These are phyloP conservation scores for Xenopus petersii DNA, from an alignment of 2,797 vertebrate genomes.

Conservation along the genomic window DNA sequence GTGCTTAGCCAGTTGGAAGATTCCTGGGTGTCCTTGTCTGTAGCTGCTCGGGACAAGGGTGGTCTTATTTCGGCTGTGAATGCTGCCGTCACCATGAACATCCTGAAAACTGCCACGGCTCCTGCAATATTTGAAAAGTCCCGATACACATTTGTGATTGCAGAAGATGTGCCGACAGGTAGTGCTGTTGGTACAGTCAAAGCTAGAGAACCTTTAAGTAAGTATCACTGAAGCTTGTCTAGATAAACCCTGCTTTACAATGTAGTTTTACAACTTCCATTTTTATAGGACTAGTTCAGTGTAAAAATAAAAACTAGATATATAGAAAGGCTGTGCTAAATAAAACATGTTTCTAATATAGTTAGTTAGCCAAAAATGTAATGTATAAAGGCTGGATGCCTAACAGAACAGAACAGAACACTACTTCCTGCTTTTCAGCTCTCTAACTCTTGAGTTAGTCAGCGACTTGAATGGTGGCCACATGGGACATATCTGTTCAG, in stretches of 20 bases:
- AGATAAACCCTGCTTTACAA: not conserved
- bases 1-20: conserved; percentile 68
- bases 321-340: too few relatives aligned
- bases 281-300: too few relatives aligned
- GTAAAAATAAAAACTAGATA: too few relatives aligned
- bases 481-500: too few relatives aligned
- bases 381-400: too few relatives aligned
- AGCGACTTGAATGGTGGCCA: too few relatives aligned
- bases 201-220: conserved; percentile 72
- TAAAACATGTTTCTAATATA: too few relatives aligned
- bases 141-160: conserved; percentile 75
- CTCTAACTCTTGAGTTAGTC: too few relatives aligned
- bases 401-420: too few relatives aligned
- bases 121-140: conserved; percentile 82
- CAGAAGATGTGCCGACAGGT: conserved; percentile 72
- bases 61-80: conserved; percentile 69
- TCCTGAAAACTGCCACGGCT: conserved; percentile 68
- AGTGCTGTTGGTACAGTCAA: conserved; percentile 76
- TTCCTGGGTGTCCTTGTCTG: conserved; percentile 65
- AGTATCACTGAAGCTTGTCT: conserved; percentile 52
- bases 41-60: conserved; percentile 78
- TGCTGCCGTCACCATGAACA: conserved; percentile 76
- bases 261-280: too few relatives aligned
- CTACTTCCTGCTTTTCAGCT: too few relatives aligned
- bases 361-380: too few relatives aligned